Evolutionary conservation across 2,113 vertebrate species (phyloP).

Genomic region (Microcebus murinus): DNA sequence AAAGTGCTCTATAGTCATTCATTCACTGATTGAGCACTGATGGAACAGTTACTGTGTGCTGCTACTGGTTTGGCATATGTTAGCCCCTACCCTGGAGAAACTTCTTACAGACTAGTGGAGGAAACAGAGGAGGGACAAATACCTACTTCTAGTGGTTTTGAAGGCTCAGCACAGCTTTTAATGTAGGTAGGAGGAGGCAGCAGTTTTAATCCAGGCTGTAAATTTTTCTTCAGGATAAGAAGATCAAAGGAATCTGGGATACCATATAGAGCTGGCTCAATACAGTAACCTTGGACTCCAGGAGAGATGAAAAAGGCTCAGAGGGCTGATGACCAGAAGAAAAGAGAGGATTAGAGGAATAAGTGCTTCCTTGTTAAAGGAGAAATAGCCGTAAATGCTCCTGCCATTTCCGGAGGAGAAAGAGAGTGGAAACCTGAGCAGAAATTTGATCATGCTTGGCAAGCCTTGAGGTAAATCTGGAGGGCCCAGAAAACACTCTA

Average conservation of each 20-base stretch:
- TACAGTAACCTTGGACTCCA: background rate
- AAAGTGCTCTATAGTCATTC: background rate
- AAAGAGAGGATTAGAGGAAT: background rate
- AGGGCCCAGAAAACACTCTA: background rate
- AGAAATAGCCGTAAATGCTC: background rate
- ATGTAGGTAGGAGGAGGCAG: background rate
- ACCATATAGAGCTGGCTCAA: background rate
- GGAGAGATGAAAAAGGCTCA: background rate
- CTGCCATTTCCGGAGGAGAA: background rate
- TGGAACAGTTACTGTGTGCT: too few species aligned
- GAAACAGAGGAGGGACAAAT: background rate
- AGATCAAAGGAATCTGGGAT: background rate
- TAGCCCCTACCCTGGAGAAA: fast-evolving
- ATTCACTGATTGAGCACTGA: background rate
- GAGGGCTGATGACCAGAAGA: background rate
- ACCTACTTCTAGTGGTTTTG: background rate
- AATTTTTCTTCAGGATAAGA: background rate
- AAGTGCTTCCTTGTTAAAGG: fast-evolving
- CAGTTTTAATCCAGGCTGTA: background rate
- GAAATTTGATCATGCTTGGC: background rate
- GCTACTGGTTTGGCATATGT: too few species aligned
- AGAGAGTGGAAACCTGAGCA: background rate
- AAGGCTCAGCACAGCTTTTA: background rate
- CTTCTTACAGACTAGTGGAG: background rate
- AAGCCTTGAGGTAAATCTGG: background rate